Base-by-base conservation (phyloP, 2,888 invertebrate genomes). In the Cheiracanthium punctorium region DNA sequence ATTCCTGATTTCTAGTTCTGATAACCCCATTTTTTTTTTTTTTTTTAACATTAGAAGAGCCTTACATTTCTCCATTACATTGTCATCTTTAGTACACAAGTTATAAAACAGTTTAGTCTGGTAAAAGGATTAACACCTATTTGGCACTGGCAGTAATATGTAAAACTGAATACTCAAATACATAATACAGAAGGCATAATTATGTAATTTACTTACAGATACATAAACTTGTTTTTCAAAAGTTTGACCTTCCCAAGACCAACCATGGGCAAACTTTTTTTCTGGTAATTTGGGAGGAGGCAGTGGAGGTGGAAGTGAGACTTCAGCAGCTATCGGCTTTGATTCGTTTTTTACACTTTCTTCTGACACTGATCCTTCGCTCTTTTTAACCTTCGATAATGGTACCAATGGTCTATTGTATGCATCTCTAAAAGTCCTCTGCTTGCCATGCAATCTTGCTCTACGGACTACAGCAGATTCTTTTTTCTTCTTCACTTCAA, bases 201-300 rank as follows among this genome's bases (percentile, higher is more conserved):
- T 29, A n/a, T n/a, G n/a, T n/a, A n/a, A n/a, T n/a, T n/a, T 41
- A 94, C 95, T 95, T 93, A 97, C 97, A 93, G 96, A 96, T 90
- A 97, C 93, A 93, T 95, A 97, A 90, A 97, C 95, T 93, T 95
- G 95, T 89, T 95, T 95, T 91, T 96, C 94, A 91, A 95, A 96
- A 41, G 95, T 93, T 89, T 96, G 95, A 71, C 97, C 97, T 91
- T 96, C 95, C 96, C 97, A 97, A 88, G 94, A 94, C 97, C 97
- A 97, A 33, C 97, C 97, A 91, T 97, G 97, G 91, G 96, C 96
- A 96, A 96, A 97, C 90, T 76, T 76, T 48, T 73, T 88, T 20
- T 80, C 82, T 20, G 58, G 24, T 64, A 80, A 41, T 48, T 84
- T 87, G 75, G 82, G 79, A 85, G 82, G 58, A 29, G 82, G 72